These are phyloP conservation scores for Campopleginae sp. DNA, from an alignment of 2,888 invertebrate species.

Conservation along the genomic window DNA sequence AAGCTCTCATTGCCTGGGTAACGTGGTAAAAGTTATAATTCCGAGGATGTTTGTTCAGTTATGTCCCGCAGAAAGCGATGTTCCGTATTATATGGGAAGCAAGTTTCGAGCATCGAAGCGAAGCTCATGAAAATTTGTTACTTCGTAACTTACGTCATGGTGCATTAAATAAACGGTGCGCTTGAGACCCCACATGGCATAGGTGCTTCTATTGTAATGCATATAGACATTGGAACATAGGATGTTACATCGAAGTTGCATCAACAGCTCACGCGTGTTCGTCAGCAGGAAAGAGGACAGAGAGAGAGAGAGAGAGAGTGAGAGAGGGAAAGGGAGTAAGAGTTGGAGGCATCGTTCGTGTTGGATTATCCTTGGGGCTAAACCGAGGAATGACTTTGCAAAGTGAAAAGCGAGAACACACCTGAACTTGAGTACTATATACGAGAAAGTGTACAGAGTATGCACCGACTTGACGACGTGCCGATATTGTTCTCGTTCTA, in stretches of 20 bases:
- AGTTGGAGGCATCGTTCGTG: not conserved
- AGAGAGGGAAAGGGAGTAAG: not conserved
- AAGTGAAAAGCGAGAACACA: conserved; percentile 50
- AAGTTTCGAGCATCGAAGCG: conserved; percentile 2
- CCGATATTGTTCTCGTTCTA: conserved; percentile 31
- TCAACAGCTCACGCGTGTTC: conserved; percentile 1
- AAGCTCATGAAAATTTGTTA: conserved; percentile 10
- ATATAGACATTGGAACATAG: not conserved
- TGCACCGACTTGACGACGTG: conserved; percentile 14
- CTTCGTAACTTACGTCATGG: conserved; percentile 18
- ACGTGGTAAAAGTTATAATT: conserved; percentile 39
- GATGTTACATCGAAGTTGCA: not conserved
- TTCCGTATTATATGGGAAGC: not conserved
- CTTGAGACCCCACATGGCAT: conserved; percentile 4
- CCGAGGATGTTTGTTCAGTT: conserved; percentile 7
- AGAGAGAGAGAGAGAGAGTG: conserved; percentile 2
- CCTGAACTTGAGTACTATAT: conserved; percentile 10
- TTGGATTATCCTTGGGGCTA: conserved; percentile 53
- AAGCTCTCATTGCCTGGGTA: not conserved
- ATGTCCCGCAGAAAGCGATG: not conserved
- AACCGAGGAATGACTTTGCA: conserved; percentile 32
- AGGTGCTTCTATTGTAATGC: not conserved
- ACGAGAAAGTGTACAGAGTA: not conserved
- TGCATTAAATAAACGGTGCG: not conserved
- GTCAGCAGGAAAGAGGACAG: not conserved